Evolutionary conservation across 2,797 vertebrate species (phyloP).

Genomic region (Danio tinwini): DNA sequence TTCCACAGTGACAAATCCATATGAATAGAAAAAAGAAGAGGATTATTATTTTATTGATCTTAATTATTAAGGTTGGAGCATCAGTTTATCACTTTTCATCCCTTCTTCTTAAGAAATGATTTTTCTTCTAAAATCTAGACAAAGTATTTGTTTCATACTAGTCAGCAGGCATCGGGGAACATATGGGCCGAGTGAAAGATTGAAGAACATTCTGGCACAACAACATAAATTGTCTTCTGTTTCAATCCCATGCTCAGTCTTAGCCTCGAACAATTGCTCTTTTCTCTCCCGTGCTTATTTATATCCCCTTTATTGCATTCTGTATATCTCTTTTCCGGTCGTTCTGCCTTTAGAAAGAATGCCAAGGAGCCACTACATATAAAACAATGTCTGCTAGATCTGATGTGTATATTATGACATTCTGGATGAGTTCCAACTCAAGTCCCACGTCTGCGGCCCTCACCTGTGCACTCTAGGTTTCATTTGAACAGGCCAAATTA

Average conservation of each 20-base stretch:
- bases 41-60: too few species aligned
- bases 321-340: neutral
- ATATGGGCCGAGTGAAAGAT: neutral
- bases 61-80: too few species aligned
- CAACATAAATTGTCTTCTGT: neutral
- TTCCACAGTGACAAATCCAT: neutral
- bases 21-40: neutral
- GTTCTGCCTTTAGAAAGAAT: neutral
- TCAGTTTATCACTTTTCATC: too few species aligned
- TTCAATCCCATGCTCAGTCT: neutral
- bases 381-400: neutral
- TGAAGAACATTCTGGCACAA: neutral
- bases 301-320: neutral
- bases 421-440: conserved; percentile 20
- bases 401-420: conserved; percentile 9
- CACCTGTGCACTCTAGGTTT: conserved; percentile 39
- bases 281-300: neutral
- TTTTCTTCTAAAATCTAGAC: neutral
- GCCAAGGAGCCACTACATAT: neutral
- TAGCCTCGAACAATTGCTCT: neutral
- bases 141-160: neutral
- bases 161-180: neutral
- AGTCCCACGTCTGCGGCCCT: neutral
- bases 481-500: conserved; percentile 33
- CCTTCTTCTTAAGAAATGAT: neutral